phyloP scores from a whole-genome alignment of 1,140 invertebrate species.

The Hylaeus volcanicus region DNA sequence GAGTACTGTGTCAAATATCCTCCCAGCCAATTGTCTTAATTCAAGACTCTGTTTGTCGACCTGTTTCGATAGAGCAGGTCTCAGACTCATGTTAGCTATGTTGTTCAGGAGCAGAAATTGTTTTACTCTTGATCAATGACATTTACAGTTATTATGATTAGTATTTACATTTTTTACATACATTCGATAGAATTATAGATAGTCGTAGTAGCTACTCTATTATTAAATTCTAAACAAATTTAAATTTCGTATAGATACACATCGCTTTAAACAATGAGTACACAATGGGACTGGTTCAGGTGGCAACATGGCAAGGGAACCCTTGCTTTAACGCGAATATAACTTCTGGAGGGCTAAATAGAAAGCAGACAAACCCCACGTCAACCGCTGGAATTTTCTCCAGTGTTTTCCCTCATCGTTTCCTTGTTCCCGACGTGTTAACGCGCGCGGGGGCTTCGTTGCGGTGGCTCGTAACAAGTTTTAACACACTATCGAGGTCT shows the following conservation, averaged over 20 bases:
- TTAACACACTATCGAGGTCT: constrained; percentile 19
- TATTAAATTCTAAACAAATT: no score
- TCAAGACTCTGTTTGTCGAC: not conserved
- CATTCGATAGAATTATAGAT: no score
- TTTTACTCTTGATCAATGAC: not conserved
- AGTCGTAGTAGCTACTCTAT: no score
- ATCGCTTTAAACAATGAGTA: no score
- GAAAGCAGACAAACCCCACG: not conserved
- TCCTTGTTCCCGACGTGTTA: not conserved
- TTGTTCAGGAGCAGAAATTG: constrained; percentile 8
- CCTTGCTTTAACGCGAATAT: not conserved
- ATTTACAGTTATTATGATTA: not conserved
- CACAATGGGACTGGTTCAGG: no score
- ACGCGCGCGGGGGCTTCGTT: not conserved
- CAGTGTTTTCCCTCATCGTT: not conserved
- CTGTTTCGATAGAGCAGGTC: constrained; percentile 3
- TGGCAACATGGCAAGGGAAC: no score
- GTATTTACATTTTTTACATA: no score
- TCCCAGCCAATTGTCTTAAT: not conserved
- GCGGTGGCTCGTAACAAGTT: constrained; percentile 20
- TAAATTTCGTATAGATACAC: no score
- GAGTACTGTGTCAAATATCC: not conserved
- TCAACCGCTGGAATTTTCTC: not conserved
- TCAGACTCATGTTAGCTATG: not conserved
- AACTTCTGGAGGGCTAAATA: not conserved